phyloP scores from a whole-genome alignment of 1,140 invertebrate species.

The Ephestia elutella region DNA sequence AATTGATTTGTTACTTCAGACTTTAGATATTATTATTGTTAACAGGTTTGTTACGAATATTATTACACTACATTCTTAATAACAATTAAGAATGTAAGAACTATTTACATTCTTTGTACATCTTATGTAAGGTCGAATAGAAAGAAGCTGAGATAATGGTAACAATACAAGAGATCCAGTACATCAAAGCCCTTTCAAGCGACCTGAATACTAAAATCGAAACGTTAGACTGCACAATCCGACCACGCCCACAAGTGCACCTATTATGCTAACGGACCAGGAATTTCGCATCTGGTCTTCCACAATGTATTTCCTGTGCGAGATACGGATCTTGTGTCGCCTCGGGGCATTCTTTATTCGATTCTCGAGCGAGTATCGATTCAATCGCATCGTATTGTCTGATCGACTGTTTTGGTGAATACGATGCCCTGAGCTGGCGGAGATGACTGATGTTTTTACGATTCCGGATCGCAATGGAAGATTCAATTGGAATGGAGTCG shows the following conservation, averaged over 20 bases:
- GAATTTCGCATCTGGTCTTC: slow-evolving; percentile 70
- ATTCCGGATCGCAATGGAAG: neutral
- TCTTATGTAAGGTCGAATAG: neutral
- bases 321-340: slow-evolving; percentile 63
- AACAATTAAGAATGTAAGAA: too few relatives aligned
- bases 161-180: neutral
- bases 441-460: neutral
- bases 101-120: too few relatives aligned
- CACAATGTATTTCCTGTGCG: slow-evolving; percentile 70
- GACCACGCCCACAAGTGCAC: slow-evolving; percentile 60
- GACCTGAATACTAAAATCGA: slow-evolving; percentile 17
- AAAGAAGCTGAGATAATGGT: neutral
- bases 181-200: neutral
- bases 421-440: neutral
- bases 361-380: slow-evolving; percentile 29
- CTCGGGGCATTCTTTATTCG: slow-evolving; percentile 45
- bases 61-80: too few relatives aligned
- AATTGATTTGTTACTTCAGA: too few relatives aligned
- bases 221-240: slow-evolving; percentile 49
- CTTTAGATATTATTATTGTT: too few relatives aligned
- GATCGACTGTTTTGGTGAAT: slow-evolving; percentile 22
- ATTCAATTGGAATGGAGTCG: neutral
- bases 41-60: too few relatives aligned
- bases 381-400: slow-evolving; percentile 35
- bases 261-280: slow-evolving; percentile 33